These are phyloP conservation scores for Mus musculus DNA, from an alignment of 2,113 vertebrate genomes.

Conservation along the genomic window GRCm39 chr10:13692501-13693000, in stretches of 20 bases:
- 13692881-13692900: background rate
- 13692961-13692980: background rate
- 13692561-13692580: slow-evolving; percentile 32
- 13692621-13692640: background rate
- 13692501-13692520: background rate
- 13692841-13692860: background rate
- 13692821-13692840: background rate
- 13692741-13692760: background rate
- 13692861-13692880: background rate
- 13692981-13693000: background rate
- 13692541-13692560: slow-evolving; percentile 59
- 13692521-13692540: slow-evolving; percentile 21
- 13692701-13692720: background rate
- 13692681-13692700: background rate
- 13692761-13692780: background rate
- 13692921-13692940: background rate
- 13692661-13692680: slow-evolving; percentile 5
- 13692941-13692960: background rate
- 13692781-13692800: background rate
- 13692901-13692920: background rate
- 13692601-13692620: background rate
- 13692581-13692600: background rate
- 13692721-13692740: background rate
- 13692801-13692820: background rate
- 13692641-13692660: background rate